phyloP scores from a whole-genome alignment of 2,797 vertebrate species.

The Ataeniobius toweri region DNA sequence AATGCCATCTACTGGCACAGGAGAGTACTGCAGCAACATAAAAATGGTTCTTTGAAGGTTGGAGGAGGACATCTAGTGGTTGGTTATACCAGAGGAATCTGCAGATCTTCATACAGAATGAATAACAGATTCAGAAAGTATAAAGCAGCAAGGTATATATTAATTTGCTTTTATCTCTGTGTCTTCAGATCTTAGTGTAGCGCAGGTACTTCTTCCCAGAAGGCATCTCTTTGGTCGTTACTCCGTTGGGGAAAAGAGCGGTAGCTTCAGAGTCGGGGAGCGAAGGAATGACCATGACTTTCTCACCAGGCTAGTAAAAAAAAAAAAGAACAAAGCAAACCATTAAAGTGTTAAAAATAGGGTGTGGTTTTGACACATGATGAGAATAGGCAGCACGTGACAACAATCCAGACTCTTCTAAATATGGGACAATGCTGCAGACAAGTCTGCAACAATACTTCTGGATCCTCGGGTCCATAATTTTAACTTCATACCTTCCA shows the following conservation, averaged over 20 bases:
- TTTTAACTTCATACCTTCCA: slow-evolving; percentile 87
- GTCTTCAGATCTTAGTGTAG: slow-evolving; percentile 84
- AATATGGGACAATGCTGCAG: neutral
- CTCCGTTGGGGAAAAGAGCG: slow-evolving; percentile 87
- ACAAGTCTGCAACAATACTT: too few species aligned
- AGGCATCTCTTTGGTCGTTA: slow-evolving; percentile 89
- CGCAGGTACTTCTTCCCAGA: slow-evolving; percentile 95
- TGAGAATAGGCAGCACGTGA: neutral
- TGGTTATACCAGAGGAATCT: neutral
- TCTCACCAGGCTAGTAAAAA: slow-evolving; percentile 77
- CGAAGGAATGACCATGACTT: slow-evolving; percentile 92
- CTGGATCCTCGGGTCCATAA: neutral
- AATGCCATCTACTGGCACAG: slow-evolving; percentile 45
- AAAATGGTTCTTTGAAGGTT: neutral
- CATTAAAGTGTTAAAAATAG: neutral
- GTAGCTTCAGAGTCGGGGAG: slow-evolving; percentile 89
- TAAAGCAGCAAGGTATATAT: neutral
- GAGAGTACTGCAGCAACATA: neutral
- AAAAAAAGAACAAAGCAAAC: neutral
- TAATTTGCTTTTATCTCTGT: neutral
- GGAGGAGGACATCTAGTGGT: slow-evolving; percentile 52
- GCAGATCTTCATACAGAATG: neutral
- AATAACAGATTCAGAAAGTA: neutral
- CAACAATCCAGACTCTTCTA: neutral
- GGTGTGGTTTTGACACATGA: neutral